phyloP scores from a whole-genome alignment of 2,888 invertebrate genomes.

The Capitulum mitella region DNA sequence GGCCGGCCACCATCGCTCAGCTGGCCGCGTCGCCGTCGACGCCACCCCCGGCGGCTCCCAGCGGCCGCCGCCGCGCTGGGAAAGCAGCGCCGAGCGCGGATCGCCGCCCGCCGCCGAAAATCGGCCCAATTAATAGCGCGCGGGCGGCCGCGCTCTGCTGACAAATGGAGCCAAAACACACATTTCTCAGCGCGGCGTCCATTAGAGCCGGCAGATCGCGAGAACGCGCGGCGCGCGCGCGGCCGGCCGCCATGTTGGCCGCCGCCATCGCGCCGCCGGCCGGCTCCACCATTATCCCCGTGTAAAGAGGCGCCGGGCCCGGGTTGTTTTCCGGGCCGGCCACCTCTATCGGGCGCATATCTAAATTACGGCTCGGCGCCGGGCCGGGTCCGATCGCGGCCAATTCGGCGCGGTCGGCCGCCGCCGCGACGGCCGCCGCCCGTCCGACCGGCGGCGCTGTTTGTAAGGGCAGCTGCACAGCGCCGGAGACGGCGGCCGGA shows the following conservation, averaged over 20 bases:
- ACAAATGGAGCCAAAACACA: constrained; percentile 19
- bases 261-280: not conserved
- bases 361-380: constrained; percentile 12
- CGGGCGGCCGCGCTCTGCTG: not conserved
- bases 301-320: no score
- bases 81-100: not conserved
- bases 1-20: not conserved
- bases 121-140: not conserved
- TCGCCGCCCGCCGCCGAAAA: not conserved
- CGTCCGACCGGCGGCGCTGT: not conserved
- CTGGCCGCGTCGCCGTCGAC: not conserved
- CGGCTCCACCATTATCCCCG: not conserved
- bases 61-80: not conserved
- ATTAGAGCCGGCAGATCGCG: not conserved
- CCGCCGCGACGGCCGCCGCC: not conserved
- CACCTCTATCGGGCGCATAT: not conserved
- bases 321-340: not conserved
- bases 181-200: constrained; percentile 10
- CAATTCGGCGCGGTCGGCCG: not conserved
- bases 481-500: not conserved
- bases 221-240: not conserved
- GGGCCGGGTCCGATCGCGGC: constrained; percentile 6
- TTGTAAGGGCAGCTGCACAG: not conserved
- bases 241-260: not conserved
- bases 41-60: no score